Evolutionary conservation across 2,113 vertebrate genomes (phyloP), one percentile per base, ranked within the genome.

Genomic region (Alligator sinensis): DNA sequence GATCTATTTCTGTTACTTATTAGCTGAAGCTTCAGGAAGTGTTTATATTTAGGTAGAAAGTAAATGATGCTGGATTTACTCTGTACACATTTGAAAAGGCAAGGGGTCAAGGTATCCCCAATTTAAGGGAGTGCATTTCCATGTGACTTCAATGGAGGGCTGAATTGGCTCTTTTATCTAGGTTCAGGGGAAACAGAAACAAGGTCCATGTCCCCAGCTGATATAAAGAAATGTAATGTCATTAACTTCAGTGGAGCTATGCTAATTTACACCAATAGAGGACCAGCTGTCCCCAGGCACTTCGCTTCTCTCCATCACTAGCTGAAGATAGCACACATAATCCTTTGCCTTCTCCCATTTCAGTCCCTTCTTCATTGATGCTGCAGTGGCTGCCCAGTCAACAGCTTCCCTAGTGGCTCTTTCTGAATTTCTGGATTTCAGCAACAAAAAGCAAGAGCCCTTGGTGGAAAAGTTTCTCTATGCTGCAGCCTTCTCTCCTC

Each of bases 381-480:
- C 96, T 1, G 96, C 93, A 0, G 95, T 98, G 68, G 97, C 96
- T 0, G 70, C 97, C 0, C 97, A 97, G 61, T 97, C 98, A 0
- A 55, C 60, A 54, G 84, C 96, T 63, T 96, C 97, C 75, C 77
- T 98, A 86, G 87, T 72, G 1, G 97, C 97, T 0, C 95, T 98
- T 34, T 96, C 95, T 0, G 96, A 97, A 6, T 97, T 97, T 18
- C 84, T 98, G 92, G 95, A 98, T 95, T 96, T 97, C 59, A 3
- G 86, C 86, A 97, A 83, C 76, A 82, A 95, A n/a, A 84, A 94
- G 12, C 75, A 96, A 57, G 77, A 5, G 2, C 6, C 64, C 47
- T 88, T 97, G 24, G 30, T 95, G 54, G 96, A 98, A 38, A 97
- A 88, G 25, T 97, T 98, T 80, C 91, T 98, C 16, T 95, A 97